Conservation (phyloP, 2,113 vertebrate genomes). For the Hippocampus comes region DNA sequence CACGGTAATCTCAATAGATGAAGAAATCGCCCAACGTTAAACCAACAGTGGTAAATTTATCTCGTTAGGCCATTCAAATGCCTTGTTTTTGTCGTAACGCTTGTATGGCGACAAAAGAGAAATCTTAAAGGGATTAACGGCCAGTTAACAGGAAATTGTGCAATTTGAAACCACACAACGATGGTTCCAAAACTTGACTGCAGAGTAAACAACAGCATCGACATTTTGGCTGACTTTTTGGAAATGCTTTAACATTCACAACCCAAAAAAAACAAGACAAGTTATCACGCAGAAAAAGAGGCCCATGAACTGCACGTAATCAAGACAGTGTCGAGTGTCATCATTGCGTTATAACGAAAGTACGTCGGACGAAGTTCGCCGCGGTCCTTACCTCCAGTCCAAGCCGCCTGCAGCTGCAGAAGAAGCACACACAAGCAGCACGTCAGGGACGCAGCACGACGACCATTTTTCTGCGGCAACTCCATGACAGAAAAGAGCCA, state of each 20-base stretch:
- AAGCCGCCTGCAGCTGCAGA: background rate
- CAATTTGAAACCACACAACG: background rate
- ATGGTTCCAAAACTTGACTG: background rate
- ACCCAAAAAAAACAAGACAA: background rate
- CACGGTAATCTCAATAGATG: background rate
- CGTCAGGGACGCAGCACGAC: background rate
- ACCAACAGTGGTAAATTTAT: no score
- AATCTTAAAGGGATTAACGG: background rate
- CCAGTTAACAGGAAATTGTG: background rate
- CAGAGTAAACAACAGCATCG: conserved; percentile 6
- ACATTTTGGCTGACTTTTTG: background rate
- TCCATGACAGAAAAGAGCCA: conserved; percentile 45
- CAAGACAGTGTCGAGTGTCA: background rate
- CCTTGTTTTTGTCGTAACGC: background rate
- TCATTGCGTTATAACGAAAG: background rate
- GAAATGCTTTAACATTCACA: no score
- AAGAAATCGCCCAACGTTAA: no score
- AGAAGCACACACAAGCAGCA: conserved; percentile 20
- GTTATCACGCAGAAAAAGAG: background rate
- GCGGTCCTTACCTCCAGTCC: conserved; percentile 47
- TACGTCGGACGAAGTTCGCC: background rate
- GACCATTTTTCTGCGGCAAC: conserved; percentile 6
- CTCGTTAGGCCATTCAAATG: background rate
- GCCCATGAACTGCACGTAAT: background rate
- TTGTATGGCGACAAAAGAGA: background rate